phyloP scores from a whole-genome alignment of 2,888 invertebrate species.

The Syrista parreyssii region DNA sequence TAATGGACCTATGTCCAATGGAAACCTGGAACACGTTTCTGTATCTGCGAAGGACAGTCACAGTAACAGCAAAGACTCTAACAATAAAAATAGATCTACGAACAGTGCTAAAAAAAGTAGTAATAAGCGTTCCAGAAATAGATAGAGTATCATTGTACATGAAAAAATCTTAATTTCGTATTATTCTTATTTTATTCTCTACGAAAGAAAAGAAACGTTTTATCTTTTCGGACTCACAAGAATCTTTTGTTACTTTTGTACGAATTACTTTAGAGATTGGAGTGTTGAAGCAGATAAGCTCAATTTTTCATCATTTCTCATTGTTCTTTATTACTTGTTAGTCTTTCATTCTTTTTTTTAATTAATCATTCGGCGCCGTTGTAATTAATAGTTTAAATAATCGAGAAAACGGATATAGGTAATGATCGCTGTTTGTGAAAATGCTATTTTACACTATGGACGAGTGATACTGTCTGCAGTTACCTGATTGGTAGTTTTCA shows the following conservation, averaged over 20 bases:
- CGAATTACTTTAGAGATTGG: neutral
- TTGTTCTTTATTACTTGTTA: neutral
- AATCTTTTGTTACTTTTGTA: neutral
- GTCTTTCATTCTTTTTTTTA: neutral
- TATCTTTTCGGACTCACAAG: neutral
- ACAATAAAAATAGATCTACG: slow-evolving; percentile 63
- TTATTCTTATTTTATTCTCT: neutral
- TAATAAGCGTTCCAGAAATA: slow-evolving; percentile 85
- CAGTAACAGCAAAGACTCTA: slow-evolving; percentile 65
- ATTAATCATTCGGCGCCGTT: slow-evolving; percentile 8
- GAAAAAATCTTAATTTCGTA: neutral
- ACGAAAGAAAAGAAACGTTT: neutral
- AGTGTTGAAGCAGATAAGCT: neutral
- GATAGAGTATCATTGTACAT: slow-evolving; percentile 68
- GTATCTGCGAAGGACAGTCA: slow-evolving; percentile 66
- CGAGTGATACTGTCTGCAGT: neutral
- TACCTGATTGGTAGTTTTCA: slow-evolving; percentile 2
- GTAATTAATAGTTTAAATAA: slow-evolving; percentile 20
- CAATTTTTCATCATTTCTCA: neutral
- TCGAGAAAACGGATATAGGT: neutral
- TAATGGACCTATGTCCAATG: slow-evolving; percentile 62
- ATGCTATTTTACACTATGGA: neutral
- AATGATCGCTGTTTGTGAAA: neutral
- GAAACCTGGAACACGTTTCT: slow-evolving; percentile 77
- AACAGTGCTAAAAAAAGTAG: slow-evolving; percentile 79